Conservation (phyloP, 2,888 invertebrate genomes). For the Pachliopta kotzebuea region DNA sequence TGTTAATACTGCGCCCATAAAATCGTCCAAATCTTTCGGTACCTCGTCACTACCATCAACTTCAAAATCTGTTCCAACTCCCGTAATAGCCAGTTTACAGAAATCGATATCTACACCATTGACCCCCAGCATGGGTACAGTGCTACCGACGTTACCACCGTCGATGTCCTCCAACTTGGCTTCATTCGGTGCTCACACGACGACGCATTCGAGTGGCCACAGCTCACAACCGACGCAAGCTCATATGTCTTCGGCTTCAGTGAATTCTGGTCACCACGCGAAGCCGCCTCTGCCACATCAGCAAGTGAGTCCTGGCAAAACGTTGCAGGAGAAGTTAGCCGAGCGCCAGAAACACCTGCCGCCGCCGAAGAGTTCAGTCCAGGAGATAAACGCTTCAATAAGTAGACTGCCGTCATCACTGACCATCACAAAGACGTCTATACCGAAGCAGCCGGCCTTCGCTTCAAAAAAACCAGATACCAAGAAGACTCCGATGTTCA, state of each 20-base stretch:
- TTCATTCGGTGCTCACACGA: constrained; percentile 33
- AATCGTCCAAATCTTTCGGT: constrained; percentile 47
- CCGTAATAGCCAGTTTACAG: constrained; percentile 45
- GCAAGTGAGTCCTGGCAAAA: constrained; percentile 81
- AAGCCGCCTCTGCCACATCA: constrained; percentile 66
- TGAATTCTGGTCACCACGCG: constrained; percentile 52
- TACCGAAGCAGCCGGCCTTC: constrained; percentile 41
- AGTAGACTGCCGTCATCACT: constrained; percentile 75
- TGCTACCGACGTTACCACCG: constrained; percentile 58
- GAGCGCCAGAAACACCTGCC: constrained; percentile 81
- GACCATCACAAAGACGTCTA: constrained; percentile 71
- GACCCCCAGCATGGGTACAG: constrained; percentile 66
- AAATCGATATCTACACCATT: constrained; percentile 50
- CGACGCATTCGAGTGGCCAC: constrained; percentile 39
- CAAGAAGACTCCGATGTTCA: constrained; percentile 59
- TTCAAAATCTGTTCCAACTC: constrained; percentile 45
- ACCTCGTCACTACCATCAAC: constrained; percentile 36
- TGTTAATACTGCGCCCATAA: constrained; percentile 38
- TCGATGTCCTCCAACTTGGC: constrained; percentile 59
- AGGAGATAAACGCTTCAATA: constrained; percentile 63
- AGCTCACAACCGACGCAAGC: constrained; percentile 52
- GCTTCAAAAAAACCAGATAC: constrained; percentile 53
- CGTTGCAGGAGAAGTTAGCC: constrained; percentile 84
- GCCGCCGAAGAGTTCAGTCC: constrained; percentile 41
- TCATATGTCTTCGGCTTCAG: constrained; percentile 55